Percentiles rank a stretch among this genome's conserved stretches.
Conservation (phyloP, 2,113 vertebrate genomes). For the Onychostruthus taczanowskii region DNA sequence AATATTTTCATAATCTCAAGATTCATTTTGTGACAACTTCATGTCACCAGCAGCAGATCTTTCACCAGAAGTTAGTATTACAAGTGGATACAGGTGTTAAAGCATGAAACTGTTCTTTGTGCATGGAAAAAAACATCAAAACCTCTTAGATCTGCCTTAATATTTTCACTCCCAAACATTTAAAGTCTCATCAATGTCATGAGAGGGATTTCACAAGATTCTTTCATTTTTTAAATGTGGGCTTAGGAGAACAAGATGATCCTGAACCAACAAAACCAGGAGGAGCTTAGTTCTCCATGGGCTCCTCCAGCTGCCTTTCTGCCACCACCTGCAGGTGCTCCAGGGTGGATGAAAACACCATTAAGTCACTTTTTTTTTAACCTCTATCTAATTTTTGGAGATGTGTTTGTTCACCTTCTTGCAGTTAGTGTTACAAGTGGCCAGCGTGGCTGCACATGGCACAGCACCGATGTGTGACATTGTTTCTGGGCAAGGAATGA, state of each 20-base stretch:
- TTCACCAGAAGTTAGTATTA: not conserved
- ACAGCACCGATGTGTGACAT: accelerated
- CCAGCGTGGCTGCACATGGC: not conserved
- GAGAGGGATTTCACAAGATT: not conserved
- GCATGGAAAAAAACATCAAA: not conserved
- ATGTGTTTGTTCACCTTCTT: not conserved
- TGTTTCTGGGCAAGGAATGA: not conserved
- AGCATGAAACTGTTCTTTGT: not conserved
- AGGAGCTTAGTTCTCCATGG: not conserved
- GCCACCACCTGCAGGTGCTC: not conserved
- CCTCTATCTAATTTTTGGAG: not conserved
- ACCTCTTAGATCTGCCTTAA: not conserved
- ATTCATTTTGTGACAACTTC: not conserved
- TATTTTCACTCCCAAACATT: not conserved
- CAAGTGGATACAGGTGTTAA: not conserved
- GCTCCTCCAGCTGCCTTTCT: not conserved
- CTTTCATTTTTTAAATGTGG: not conserved
- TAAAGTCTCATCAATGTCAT: not conserved
- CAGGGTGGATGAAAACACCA: not conserved
- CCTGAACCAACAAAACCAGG: not conserved
- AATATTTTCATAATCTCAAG: not conserved
- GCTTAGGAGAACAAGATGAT: not conserved
- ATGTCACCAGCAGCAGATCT: not conserved
- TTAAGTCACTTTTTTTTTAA: not conserved
- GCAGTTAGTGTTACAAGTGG: too few species aligned